Conservation (phyloP, 2,797 vertebrate genomes). For the Acanthopagrus latus region DNA sequence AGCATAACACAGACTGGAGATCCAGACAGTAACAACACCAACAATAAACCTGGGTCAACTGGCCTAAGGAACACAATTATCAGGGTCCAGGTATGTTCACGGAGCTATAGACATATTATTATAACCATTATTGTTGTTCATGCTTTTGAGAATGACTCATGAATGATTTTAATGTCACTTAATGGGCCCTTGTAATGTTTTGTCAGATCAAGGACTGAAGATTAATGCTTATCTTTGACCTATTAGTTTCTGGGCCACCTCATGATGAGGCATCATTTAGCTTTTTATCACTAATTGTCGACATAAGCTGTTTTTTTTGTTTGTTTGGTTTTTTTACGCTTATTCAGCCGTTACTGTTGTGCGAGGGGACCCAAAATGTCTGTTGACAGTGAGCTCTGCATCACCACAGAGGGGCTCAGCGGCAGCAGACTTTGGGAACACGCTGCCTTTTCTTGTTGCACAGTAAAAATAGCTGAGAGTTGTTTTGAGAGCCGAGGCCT, state of each 20-base stretch:
- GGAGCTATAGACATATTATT: not conserved
- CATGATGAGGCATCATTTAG: not conserved
- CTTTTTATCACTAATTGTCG: constrained; percentile 15
- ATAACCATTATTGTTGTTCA: not conserved
- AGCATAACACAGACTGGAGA: no score
- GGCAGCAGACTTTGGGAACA: constrained; percentile 7
- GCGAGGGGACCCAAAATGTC: constrained; percentile 17
- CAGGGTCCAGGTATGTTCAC: not conserved
- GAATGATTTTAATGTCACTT: not conserved
- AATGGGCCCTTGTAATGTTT: not conserved
- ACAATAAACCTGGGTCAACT: not conserved
- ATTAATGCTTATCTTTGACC: constrained; percentile 12
- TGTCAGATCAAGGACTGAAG: not conserved
- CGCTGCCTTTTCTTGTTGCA: constrained; percentile 29
- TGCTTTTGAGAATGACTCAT: not conserved
- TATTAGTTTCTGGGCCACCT: not conserved
- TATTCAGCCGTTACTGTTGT: constrained; percentile 24
- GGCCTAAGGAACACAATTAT: not conserved
- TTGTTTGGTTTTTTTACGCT: constrained; percentile 18
- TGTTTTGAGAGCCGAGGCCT: constrained; percentile 30
- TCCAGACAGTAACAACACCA: not conserved
- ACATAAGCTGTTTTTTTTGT: constrained; percentile 22
- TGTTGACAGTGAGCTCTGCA: not conserved
- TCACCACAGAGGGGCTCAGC: constrained; percentile 18
- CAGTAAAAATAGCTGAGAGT: constrained; percentile 29